phyloP scores from a whole-genome alignment of 2,113 vertebrate species.

The Ia io region DNA sequence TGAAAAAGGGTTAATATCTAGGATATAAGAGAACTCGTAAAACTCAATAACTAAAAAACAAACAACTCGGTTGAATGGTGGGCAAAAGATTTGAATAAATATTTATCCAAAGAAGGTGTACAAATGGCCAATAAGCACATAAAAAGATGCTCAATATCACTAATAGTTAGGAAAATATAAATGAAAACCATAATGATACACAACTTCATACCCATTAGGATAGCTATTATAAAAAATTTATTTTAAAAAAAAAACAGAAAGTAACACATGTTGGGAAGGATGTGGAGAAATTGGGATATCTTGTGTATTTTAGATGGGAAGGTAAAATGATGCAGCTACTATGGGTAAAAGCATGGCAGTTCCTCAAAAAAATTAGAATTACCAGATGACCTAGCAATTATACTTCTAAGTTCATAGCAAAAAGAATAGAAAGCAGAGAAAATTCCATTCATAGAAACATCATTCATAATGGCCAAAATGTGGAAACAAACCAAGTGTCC shows the following conservation, averaged over 20 bases:
- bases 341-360: not conserved
- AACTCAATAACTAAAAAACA: not conserved
- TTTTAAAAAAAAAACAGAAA: not conserved
- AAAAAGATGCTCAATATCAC: not conserved
- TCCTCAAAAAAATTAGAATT: not conserved
- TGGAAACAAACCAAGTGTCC: not conserved
- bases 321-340: not conserved
- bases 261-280: not conserved
- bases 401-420: not conserved
- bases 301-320: not conserved
- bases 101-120: not conserved
- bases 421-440: not conserved
- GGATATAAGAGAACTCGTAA: not conserved
- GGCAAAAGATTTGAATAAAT: not conserved
- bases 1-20: not conserved
- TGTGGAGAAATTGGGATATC: not conserved
- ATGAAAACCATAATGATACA: conserved; percentile 2
- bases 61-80: not conserved
- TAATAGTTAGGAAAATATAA: not conserved
- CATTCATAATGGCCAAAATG: not conserved
- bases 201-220: not conserved
- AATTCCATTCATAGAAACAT: not conserved
- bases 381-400: not conserved
- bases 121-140: not conserved
- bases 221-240: not conserved